phyloP scores from a whole-genome alignment of 2,888 invertebrate genomes.

The Cremastobaeus sp. region DNA sequence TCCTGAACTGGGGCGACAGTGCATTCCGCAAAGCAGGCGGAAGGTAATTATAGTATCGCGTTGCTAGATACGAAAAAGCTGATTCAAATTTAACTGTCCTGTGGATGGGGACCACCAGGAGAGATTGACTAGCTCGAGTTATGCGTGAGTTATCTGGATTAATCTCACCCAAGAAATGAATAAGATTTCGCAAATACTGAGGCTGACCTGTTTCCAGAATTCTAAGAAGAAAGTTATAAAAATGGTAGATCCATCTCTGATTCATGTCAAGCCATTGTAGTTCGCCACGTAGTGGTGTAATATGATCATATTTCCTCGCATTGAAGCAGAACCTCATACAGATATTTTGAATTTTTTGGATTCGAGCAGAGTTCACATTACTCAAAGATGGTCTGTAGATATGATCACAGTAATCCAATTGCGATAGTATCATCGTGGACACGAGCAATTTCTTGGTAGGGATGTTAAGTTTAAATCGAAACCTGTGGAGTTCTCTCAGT shows the following conservation, averaged over 20 bases:
- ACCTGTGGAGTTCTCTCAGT: not conserved
- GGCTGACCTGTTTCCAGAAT: not conserved
- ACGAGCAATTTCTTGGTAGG: not conserved
- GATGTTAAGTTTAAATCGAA: not conserved
- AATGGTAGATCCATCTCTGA: too few relatives aligned
- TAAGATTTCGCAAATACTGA: not conserved
- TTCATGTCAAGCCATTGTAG: not conserved
- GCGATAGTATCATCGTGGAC: not conserved
- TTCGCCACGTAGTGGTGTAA: not conserved
- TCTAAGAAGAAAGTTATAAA: not conserved
- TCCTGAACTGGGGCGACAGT: too few relatives aligned
- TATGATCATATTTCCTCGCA: too few relatives aligned
- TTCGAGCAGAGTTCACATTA: not conserved
- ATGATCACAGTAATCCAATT: constrained; percentile 14
- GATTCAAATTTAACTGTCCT: not conserved
- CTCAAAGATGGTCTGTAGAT: not conserved
- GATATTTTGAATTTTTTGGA: not conserved
- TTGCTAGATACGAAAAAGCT: not conserved
- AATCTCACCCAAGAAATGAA: not conserved
- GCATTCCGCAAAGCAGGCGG: too few relatives aligned
- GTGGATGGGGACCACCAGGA: not conserved
- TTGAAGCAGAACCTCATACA: constrained; percentile 1
- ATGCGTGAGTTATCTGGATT: not conserved
- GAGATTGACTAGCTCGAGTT: not conserved
- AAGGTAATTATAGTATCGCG: not conserved